Base-by-base conservation (phyloP, 1,140 invertebrate genomes). In the Steinernema feltiae region DNA sequence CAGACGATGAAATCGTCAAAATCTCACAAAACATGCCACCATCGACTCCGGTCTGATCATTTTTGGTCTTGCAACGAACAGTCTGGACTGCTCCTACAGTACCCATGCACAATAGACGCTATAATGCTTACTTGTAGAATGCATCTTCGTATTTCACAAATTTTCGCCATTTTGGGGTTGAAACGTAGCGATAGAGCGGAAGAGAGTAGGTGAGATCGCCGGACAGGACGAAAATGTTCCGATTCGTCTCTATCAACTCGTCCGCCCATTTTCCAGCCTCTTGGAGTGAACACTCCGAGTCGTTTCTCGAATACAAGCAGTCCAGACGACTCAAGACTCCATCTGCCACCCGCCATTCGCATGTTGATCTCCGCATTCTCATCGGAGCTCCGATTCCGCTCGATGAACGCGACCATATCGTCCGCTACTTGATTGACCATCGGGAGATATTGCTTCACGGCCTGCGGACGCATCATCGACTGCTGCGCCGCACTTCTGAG, bases 401-500 rank as follows among this genome's bases (percentile, higher is more conserved):
- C 30, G 30, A 89, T 78, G 77, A 82, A 83, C 29, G 89, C 88
- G 17, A 92, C 89, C 83, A 94, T 92, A 86, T 94, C 92, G 78
- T 93, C 92, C 27, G 92, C 91, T 21, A 93, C 92, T 76, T 90
- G 88, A 84, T 93, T 91, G 48, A 93, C 89, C 24, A 90, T 89
- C 35, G 90, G 89, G 27, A 93, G 89, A 80, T 92, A 92, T 72
- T 91, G 90, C 84, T 90, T 90, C 0, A 92, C 91, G 0, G 90
- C 91, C 81, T 91, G 89, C 1, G 92, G 92, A 78, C 92, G 91
- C 78, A 93, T 87, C 87, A 93, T 89, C n/a, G 91, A 89, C 85
- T 93, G 92, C 81, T 93, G 92, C n/a, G 93, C 92, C 87, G 92
- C 91, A 31, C 90, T 91, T 35, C 92, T 89, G 81, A 93, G 92